Evolutionary conservation across 1,140 invertebrate genomes (phyloP), one percentile per base, ranked within the genome.

Genomic region (Bactericera cockerelli): DNA sequence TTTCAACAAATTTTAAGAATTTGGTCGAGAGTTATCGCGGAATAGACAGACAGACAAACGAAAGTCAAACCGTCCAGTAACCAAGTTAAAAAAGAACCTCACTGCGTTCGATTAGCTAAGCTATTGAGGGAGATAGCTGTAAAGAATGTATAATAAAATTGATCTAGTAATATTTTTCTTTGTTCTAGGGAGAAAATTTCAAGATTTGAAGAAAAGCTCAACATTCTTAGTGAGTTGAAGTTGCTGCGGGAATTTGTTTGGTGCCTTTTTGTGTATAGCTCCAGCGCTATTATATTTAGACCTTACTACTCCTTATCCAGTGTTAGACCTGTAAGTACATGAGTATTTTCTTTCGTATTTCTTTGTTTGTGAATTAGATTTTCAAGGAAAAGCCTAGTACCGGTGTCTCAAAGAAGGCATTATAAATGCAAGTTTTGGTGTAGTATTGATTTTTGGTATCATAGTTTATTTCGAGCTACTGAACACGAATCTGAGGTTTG

Each of bases 161-260:
- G n/a, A n/a, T n/a, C n/a, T n/a, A n/a, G n/a, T n/a, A n/a, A n/a
- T n/a, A n/a, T n/a, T n/a, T 31, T 31, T 6, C 13, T 31, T 31
- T 31, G 19, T 49, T 49, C 3, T 16, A 49, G 42, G 42, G 42
- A 49, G 19, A 49, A 49, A n/a, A 10, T 49, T n/a, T 10, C 42
- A 22, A 49, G 22, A n/a, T 49, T 49, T 49, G 42, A 49, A 49
- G 42, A 49, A n/a, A 49, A 49, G 19, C 42, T 49, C n/a, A 16
- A 19, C 19, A 49, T 49, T 8, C 4, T 49, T 8, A 10, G 8
- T 4, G 42, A 49, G 19, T 49, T 10, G 4, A 49, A 49, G n/a
- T 49, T 49, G 19, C 22, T 49, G 42, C n/a, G 42, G 19, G 42
- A 49, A 49, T 49, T 49, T 16, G 8, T 49, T 4, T 49, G 42